Evolutionary conservation across 2,113 vertebrate genomes (phyloP).

Genomic region (Neopipo cinnamomea): DNA sequence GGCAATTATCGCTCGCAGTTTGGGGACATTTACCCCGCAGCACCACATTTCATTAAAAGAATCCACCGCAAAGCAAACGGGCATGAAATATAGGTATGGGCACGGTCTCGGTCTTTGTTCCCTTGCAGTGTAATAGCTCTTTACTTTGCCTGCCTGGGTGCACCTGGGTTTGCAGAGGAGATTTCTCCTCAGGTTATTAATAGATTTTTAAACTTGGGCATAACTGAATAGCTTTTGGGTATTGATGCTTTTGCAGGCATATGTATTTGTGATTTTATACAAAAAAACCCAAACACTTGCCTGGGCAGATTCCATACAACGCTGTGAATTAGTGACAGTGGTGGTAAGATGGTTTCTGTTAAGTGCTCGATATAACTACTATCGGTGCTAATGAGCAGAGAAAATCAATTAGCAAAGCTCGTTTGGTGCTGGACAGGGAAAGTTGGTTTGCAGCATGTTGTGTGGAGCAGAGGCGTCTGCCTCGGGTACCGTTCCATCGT

Average conservation of each 20-base stretch:
- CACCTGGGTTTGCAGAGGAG: not conserved
- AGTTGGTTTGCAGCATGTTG: not conserved
- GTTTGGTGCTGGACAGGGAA: not conserved
- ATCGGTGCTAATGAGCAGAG: not conserved
- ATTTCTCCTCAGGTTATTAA: not conserved
- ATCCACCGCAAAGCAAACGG: conserved; percentile 97
- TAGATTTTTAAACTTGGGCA: not conserved
- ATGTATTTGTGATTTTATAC: not conserved
- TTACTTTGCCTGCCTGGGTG: conserved; percentile 1
- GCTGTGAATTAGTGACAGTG: not conserved
- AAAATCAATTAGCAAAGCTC: not conserved
- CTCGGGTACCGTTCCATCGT: not conserved
- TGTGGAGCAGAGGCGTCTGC: not conserved
- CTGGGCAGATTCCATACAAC: not conserved
- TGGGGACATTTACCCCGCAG: conserved; percentile 93
- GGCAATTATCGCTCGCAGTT: conserved; percentile 95
- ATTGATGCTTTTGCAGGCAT: not conserved
- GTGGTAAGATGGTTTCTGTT: not conserved
- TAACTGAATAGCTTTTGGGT: not conserved
- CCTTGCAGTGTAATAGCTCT: not conserved
- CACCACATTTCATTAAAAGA: conserved; percentile 99
- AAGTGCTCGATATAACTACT: not conserved
- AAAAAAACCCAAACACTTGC: not conserved
- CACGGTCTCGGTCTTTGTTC: not conserved
- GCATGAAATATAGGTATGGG: conserved; percentile 99